Evolutionary conservation across 2,888 invertebrate species (phyloP), one percentile per base, ranked within the genome.

Genomic region (Drosophila anceps): DNA sequence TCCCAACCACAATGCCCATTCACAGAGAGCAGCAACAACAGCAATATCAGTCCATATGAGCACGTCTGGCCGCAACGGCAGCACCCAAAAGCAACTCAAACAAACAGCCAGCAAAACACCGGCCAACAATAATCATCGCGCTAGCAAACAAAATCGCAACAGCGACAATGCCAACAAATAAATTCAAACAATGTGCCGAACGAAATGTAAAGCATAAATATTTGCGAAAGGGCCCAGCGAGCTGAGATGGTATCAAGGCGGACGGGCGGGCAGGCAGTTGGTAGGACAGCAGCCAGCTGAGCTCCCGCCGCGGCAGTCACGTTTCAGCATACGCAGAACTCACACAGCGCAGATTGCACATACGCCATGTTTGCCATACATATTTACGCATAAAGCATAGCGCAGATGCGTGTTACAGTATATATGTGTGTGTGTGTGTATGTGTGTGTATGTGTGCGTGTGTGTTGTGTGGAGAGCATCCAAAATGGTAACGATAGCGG

Each of bases 121-220:
- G 59, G 35, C 50, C 73, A 84, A 82, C 78, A 87, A 85, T 78
- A 86, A 86, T 88, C 88, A 84, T 84, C 88, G 69, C 76, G 71
- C 76, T 67, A 62, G 63, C 86, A 82, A 86, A 81, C 88, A 73
- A 68, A 79, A 75, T 82, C 76, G 80, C 80, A 76, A 74, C 63
- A 63, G 39, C 75, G 86, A 84, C 84, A 85, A 85, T 77, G 81
- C 83, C 77, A 78, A 69, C 86, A 86, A 86, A 86, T 89, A 86
- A 86, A 86, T 86, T 87, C 88, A 86, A 89, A 86, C 86, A 86
- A 89, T 86, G 88, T 86, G 85, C 88, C 84, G 88, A 86, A 81
- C 78, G 81, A 84, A 89, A 89, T 84, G 87, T 89, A 76, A 86
- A 89, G 85, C 86, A 87, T 88, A 85, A 89, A 87, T 87, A 89